Conservation (phyloP, 2,797 vertebrate genomes). For the Pteronotus mesoamericanus region DNA sequence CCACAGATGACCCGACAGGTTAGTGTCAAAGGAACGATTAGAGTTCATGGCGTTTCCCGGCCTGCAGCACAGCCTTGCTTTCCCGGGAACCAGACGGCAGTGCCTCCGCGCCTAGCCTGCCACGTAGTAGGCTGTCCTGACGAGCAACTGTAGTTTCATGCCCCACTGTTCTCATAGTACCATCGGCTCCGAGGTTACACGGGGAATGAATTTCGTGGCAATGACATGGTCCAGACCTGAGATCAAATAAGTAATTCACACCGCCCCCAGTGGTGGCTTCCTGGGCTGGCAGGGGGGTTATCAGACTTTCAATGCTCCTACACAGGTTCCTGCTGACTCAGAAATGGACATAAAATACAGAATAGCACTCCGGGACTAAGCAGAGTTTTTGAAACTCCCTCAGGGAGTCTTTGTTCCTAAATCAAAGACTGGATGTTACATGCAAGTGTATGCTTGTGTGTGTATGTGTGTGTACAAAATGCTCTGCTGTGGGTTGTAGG, state of each 20-base stretch:
- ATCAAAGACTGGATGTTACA: slow-evolving; percentile 43
- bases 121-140: slow-evolving; percentile 10
- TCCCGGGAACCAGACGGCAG: slow-evolving; percentile 1
- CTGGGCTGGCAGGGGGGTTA: slow-evolving; percentile 43
- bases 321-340: slow-evolving; percentile 59
- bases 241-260: slow-evolving; percentile 46
- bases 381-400: slow-evolving; percentile 58
- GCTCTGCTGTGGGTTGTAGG: slow-evolving; percentile 24
- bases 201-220: slow-evolving; percentile 50
- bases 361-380: slow-evolving; percentile 12
- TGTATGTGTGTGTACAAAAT: background rate
- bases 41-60: background rate
- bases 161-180: slow-evolving; percentile 40
- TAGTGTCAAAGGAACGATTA: background rate
- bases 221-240: slow-evolving; percentile 64
- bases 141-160: slow-evolving; percentile 22
- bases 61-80: background rate
- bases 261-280: slow-evolving; percentile 49
- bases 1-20: background rate
- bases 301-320: slow-evolving; percentile 48
- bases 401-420: slow-evolving; percentile 52
- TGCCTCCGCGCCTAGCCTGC: slow-evolving; percentile 6
- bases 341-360: slow-evolving; percentile 38
- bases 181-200: slow-evolving; percentile 34
- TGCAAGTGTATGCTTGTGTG: slow-evolving; percentile 46